These are phyloP conservation scores for Drosophila ananassae DNA, from an alignment of 1,140 invertebrate genomes.

Conservation along the genomic window DNA sequence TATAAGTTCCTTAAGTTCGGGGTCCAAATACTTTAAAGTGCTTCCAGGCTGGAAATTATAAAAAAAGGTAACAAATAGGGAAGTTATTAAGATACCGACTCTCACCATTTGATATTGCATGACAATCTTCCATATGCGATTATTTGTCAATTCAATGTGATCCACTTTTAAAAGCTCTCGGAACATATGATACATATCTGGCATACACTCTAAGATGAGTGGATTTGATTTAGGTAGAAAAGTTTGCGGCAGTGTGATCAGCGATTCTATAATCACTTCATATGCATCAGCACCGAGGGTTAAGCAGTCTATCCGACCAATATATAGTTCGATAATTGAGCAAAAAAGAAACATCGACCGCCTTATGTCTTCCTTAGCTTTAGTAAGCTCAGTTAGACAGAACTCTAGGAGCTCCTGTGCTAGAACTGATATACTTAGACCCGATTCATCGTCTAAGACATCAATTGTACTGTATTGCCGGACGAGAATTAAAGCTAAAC, in stretches of 20 bases:
- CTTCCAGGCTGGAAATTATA: slow-evolving; percentile 3
- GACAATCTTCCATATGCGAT: slow-evolving; percentile 58
- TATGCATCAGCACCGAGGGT: slow-evolving; percentile 25
- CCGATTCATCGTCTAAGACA: neutral
- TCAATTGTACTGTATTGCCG: slow-evolving; percentile 4
- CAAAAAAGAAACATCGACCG: slow-evolving; percentile 40
- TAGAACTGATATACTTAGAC: neutral
- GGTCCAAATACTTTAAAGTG: slow-evolving; percentile 10
- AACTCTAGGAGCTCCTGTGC: slow-evolving; percentile 25
- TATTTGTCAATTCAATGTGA: slow-evolving; percentile 23
- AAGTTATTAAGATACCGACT: neutral
- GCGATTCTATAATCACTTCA: slow-evolving; percentile 26
- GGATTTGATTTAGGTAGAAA: neutral
- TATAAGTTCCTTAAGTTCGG: slow-evolving; percentile 37
- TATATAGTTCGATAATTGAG: slow-evolving; percentile 25
- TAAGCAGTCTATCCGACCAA: slow-evolving; percentile 15
- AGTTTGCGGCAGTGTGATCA: neutral
- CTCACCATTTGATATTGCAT: slow-evolving; percentile 46
- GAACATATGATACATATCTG: slow-evolving; percentile 46
- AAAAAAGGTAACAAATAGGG: neutral
- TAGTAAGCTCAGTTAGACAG: slow-evolving; percentile 25
- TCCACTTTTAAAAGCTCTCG: slow-evolving; percentile 20
- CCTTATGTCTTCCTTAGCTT: slow-evolving; percentile 8
- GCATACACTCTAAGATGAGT: slow-evolving; percentile 3
- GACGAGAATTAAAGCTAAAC: slow-evolving; percentile 52